These are phyloP conservation scores for Myotis planiceps DNA, from an alignment of 2,797 vertebrate genomes.

Conservation along the genomic window DNA sequence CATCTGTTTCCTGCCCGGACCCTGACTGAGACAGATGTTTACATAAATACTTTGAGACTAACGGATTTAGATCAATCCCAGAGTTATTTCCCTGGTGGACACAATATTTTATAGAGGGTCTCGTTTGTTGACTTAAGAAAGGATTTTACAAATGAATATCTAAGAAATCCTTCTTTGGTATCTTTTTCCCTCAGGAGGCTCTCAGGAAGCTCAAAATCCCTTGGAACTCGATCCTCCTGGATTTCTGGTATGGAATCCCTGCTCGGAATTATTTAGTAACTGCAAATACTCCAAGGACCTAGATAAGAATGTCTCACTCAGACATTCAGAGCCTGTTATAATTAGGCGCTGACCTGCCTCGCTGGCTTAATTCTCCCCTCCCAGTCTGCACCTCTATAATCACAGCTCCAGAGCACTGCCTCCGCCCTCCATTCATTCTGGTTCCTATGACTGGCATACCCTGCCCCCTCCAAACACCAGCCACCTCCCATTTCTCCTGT, in stretches of 20 bases:
- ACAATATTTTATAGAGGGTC: constrained; percentile 63
- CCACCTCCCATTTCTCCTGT: not conserved
- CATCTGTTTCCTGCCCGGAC: constrained; percentile 76
- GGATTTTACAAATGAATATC: constrained; percentile 69
- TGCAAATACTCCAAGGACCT: not conserved
- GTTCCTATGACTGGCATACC: fast-evolving
- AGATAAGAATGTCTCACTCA: not conserved
- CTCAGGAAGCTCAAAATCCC: constrained; percentile 50
- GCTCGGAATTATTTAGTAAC: not conserved
- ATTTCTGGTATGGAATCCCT: not conserved
- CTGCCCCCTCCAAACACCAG: not conserved
- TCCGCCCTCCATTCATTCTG: not conserved
- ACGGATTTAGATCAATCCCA: constrained; percentile 78
- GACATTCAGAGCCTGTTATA: not conserved
- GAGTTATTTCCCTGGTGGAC: constrained; percentile 78
- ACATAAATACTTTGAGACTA: constrained; percentile 79
- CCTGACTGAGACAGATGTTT: constrained; percentile 77
- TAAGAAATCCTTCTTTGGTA: constrained; percentile 29
- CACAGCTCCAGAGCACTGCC: not conserved
- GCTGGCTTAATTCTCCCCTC: not conserved
- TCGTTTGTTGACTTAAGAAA: constrained; percentile 69
- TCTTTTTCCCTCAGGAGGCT: not conserved
- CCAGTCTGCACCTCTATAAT: not conserved
- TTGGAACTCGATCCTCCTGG: not conserved
- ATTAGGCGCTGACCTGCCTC: not conserved